These are phyloP conservation scores for Diplodus sargus DNA, from an alignment of 2,797 vertebrate genomes.

Conservation along the genomic window DNA sequence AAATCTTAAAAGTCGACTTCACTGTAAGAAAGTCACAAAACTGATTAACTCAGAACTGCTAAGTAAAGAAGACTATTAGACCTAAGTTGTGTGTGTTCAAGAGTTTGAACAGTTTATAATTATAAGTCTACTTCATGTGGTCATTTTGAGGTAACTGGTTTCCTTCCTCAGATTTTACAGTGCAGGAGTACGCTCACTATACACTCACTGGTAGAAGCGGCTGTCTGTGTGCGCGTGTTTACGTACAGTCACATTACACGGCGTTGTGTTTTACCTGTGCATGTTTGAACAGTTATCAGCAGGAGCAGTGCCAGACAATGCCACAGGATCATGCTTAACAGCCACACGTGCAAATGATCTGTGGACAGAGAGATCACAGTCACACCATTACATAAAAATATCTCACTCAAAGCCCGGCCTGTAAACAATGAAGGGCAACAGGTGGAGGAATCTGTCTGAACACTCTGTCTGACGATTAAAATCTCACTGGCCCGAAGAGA, in stretches of 20 bases:
- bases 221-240: neutral
- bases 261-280: conserved; percentile 64
- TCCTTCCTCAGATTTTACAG: no score
- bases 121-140: no score
- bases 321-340: conserved; percentile 72
- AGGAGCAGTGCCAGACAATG: conserved; percentile 56
- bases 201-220: neutral
- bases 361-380: conserved; percentile 15
- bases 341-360: conserved; percentile 23
- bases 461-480: neutral
- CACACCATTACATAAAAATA: neutral
- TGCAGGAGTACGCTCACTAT: neutral
- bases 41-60: no score
- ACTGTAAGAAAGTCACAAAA: no score
- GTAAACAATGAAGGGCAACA: neutral
- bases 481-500: neutral
- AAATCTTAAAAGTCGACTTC: no score
- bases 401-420: conserved; percentile 17
- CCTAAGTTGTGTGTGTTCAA: no score
- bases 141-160: no score
- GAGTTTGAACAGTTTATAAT: no score
- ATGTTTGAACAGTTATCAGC: conserved; percentile 55
- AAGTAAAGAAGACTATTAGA: no score
- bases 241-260: conserved; percentile 8
- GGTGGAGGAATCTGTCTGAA: neutral